Conservation (phyloP, 2,113 vertebrate species). For the Mystacornis crossleyi region DNA sequence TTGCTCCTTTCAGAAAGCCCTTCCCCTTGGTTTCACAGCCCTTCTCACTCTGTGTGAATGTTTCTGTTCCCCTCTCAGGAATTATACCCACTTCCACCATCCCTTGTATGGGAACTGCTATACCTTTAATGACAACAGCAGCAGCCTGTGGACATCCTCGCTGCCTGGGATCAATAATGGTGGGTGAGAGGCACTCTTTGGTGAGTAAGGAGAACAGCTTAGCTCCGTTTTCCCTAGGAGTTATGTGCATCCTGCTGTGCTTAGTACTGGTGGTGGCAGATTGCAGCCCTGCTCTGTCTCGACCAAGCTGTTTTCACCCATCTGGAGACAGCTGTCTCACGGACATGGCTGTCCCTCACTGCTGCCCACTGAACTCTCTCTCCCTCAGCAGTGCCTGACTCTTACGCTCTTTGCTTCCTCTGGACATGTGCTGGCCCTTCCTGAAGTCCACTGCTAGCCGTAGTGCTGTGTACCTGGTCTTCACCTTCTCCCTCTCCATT, state of each 20-base stretch:
- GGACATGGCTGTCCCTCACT: not conserved
- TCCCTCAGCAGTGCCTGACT: not conserved
- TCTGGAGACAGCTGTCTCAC: not conserved
- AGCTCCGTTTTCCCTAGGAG: not conserved
- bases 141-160: constrained; percentile 77
- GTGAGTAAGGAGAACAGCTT: not conserved
- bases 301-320: not conserved
- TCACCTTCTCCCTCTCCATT: not conserved
- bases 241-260: not conserved
- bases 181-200: constrained; percentile 61
- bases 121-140: constrained; percentile 80
- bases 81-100: constrained; percentile 82
- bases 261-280: not conserved
- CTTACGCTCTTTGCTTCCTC: not conserved
- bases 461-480: not conserved
- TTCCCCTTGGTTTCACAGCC: not conserved
- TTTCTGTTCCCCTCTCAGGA: constrained; percentile 59
- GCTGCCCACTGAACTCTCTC: not conserved
- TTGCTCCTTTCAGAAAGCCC: not conserved
- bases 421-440: not conserved
- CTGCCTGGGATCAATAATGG: constrained; percentile 79
- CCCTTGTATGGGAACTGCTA: constrained; percentile 83
- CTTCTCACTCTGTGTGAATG: not conserved
- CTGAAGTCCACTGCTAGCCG: not conserved
- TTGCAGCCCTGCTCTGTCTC: not conserved